These are phyloP conservation scores for Silurus aristotelis DNA, from an alignment of 2,797 vertebrate genomes.

Conservation along the genomic window DNA sequence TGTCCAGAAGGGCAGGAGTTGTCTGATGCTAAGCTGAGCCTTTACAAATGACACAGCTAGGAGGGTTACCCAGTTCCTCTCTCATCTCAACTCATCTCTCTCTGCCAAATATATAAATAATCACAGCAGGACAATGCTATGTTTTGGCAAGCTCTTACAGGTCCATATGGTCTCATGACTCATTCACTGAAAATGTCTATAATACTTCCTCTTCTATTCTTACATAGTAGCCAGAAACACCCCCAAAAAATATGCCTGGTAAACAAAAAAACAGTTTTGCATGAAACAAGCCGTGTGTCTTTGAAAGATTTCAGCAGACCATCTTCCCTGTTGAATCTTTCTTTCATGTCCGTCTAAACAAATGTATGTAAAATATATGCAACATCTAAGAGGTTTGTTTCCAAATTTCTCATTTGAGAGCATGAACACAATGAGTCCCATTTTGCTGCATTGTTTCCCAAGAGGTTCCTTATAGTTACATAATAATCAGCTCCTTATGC, in stretches of 20 bases:
- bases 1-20: not conserved
- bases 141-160: conserved; percentile 20
- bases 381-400: conserved; percentile 43
- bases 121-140: conserved; percentile 25
- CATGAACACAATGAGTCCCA: conserved; percentile 42
- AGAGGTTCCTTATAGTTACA: conserved; percentile 55
- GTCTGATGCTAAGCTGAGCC: conserved; percentile 16
- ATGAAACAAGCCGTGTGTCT: conserved; percentile 24
- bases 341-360: conserved; percentile 41
- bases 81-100: not conserved
- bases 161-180: conserved; percentile 22
- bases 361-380: conserved; percentile 39
- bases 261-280: conserved; percentile 10
- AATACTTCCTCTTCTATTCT: conserved; percentile 3
- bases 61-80: not conserved
- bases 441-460: conserved; percentile 51
- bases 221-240: not conserved
- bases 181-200: conserved; percentile 21
- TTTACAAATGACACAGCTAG: not conserved
- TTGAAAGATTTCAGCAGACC: conserved; percentile 31
- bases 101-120: conserved; percentile 18
- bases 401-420: conserved; percentile 48
- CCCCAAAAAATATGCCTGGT: not conserved
- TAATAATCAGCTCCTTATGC: conserved; percentile 62
- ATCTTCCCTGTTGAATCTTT: not conserved